A percentile compares a stretch with the other conserved stretches of the same genome.
Evolutionary conservation across 1,140 invertebrate genomes (phyloP).

Genomic region (Drosophila murphyi): DNA sequence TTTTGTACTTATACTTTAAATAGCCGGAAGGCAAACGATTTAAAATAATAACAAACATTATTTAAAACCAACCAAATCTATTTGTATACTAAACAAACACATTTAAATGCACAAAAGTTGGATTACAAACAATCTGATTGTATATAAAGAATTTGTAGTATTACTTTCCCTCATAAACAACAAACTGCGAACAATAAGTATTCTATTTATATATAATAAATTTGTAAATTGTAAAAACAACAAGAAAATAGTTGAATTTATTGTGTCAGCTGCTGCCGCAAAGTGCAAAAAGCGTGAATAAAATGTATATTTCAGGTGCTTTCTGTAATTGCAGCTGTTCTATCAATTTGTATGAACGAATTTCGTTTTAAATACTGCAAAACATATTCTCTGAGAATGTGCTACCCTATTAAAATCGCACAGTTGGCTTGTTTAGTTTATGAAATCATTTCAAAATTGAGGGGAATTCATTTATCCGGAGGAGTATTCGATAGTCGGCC

Average conservation of each 20-base stretch:
- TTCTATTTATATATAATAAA: conserved; percentile 24
- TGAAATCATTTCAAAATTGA: background rate
- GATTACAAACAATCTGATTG: conserved; percentile 3
- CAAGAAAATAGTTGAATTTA: background rate
- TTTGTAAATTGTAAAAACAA: background rate
- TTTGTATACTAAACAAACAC: background rate
- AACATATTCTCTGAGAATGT: background rate
- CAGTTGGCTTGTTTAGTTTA: background rate
- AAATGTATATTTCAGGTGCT: conserved; percentile 17
- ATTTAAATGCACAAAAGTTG: too few species aligned
- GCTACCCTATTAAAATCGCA: background rate
- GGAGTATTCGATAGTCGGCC: too few species aligned
- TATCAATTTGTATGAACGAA: conserved; percentile 29
- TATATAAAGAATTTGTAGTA: conserved; percentile 63
- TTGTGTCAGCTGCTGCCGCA: background rate
- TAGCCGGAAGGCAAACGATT: background rate
- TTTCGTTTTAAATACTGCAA: background rate
- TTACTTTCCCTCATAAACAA: conserved; percentile 35
- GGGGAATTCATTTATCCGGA: too few species aligned
- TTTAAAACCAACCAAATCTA: background rate
- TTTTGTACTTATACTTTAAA: conserved; percentile 45
- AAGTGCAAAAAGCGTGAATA: background rate
- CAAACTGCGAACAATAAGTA: conserved; percentile 38
- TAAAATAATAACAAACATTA: background rate
- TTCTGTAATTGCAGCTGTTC: conserved; percentile 22